A percentile compares a stretch with the other conserved stretches of the same genome.
Conservation (phyloP, 2,888 invertebrate genomes). For the Microplitis manilae region DNA sequence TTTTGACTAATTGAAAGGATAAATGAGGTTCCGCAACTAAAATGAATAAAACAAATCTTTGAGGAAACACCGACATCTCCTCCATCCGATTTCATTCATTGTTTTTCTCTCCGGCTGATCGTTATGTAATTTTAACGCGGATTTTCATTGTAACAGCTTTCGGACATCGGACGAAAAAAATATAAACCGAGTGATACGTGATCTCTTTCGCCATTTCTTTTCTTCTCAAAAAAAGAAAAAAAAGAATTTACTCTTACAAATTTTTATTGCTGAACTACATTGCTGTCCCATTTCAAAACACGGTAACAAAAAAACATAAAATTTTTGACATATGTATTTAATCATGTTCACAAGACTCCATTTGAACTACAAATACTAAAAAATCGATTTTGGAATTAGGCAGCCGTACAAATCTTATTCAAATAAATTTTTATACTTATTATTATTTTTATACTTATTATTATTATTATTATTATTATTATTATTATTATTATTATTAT, state of each 20-base stretch:
- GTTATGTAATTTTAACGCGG: slow-evolving; percentile 34
- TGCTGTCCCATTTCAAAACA: too few species aligned
- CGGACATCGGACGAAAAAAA: not conserved
- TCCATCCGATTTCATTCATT: slow-evolving; percentile 38
- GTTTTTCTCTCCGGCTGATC: slow-evolving; percentile 30
- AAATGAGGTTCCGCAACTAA: not conserved
- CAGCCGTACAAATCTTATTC: too few species aligned
- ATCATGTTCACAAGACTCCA: too few species aligned
- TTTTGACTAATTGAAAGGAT: slow-evolving; percentile 33
- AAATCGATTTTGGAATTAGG: too few species aligned
- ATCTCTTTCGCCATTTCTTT: slow-evolving; percentile 13
- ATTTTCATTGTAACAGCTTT: slow-evolving; percentile 28
- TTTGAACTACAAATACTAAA: too few species aligned
- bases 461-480: too few species aligned
- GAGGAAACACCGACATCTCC: slow-evolving; percentile 16
- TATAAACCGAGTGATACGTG: not conserved
- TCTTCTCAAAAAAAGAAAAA: not conserved
- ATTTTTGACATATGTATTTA: too few species aligned
- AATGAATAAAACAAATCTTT: slow-evolving; percentile 19
- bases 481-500: too few species aligned
- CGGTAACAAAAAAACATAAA: too few species aligned
- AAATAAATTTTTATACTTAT: too few species aligned
- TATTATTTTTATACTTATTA: too few species aligned
- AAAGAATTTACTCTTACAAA: not conserved
- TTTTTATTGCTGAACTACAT: not conserved